A percentile compares a stretch with the other conserved stretches of the same genome.
Conservation (phyloP, 2,888 invertebrate species). For the Phytoseiulus persimilis region DNA sequence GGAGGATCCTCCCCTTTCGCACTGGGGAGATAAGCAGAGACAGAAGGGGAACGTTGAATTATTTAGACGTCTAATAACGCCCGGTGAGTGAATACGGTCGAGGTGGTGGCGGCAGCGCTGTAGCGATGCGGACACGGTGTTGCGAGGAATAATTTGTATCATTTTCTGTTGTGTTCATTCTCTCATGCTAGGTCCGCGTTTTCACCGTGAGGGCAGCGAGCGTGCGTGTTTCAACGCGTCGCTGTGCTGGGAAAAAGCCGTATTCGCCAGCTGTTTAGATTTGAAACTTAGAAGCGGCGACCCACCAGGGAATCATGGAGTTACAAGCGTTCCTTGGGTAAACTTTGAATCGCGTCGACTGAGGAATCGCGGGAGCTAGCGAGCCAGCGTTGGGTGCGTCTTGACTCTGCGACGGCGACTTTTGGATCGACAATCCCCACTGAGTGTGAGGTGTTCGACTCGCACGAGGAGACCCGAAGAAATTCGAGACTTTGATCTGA, state of each 20-base stretch:
- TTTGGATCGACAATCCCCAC: no score
- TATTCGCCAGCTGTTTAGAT: not conserved
- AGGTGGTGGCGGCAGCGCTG: not conserved
- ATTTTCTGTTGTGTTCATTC: not conserved
- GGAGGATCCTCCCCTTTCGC: not conserved
- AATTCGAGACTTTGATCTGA: no score
- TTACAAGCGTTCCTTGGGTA: not conserved
- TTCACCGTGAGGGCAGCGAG: not conserved
- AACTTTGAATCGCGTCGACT: not conserved
- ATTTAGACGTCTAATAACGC: not conserved
- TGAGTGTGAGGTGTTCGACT: no score
- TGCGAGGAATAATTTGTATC: constrained; percentile 5
- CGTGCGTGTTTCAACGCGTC: not conserved
- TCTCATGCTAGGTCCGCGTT: not conserved
- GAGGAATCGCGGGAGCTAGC: not conserved
- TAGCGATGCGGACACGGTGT: not conserved
- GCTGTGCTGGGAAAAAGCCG: not conserved
- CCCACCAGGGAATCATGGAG: not conserved
- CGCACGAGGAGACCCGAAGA: no score
- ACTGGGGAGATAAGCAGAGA: not conserved
- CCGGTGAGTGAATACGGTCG: not conserved
- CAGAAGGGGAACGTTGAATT: not conserved
- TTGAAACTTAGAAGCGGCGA: not conserved
- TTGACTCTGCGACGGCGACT: no score
- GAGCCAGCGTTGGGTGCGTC: no score